phyloP scores from a whole-genome alignment of 2,113 vertebrate genomes.

The Anhinga anhinga region DNA sequence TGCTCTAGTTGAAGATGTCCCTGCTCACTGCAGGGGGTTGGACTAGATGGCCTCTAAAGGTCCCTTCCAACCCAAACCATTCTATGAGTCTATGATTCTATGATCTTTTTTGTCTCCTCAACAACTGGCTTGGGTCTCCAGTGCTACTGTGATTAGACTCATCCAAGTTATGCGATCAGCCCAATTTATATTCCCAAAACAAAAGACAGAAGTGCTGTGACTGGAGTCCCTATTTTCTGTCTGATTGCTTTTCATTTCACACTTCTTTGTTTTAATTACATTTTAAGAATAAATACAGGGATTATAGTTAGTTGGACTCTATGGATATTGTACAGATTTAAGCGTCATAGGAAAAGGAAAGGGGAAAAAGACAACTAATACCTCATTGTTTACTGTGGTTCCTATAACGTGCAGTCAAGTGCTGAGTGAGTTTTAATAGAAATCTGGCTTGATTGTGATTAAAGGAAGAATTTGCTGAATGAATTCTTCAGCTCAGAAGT shows the following conservation, averaged over 20 bases:
- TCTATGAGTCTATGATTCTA: no score
- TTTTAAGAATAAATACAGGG: conserved; percentile 38
- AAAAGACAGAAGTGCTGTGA: not conserved
- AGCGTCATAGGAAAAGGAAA: conserved; percentile 26
- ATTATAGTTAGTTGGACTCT: conserved; percentile 23
- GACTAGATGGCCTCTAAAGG: no score
- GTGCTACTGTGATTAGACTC: not conserved
- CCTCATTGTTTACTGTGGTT: not conserved
- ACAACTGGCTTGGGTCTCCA: not conserved
- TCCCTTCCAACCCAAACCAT: no score
- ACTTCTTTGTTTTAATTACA: conserved; percentile 67
- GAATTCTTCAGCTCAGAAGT: not conserved
- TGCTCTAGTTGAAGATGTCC: no score
- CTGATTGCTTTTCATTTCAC: conserved; percentile 65
- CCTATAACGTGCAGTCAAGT: not conserved
- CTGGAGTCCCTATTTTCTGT: conserved; percentile 34
- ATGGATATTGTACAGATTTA: conserved; percentile 23
- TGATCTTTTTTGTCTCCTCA: not conserved
- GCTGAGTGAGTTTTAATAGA: conserved; percentile 25
- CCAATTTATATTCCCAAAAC: conserved; percentile 14
- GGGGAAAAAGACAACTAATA: not conserved
- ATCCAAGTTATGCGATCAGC: not conserved
- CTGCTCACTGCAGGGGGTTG: no score
- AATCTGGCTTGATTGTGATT: conserved; percentile 23
- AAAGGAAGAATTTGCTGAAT: conserved; percentile 14